Evolutionary conservation across 2,113 vertebrate species (phyloP).

Genomic region (Enhydra lutris): DNA sequence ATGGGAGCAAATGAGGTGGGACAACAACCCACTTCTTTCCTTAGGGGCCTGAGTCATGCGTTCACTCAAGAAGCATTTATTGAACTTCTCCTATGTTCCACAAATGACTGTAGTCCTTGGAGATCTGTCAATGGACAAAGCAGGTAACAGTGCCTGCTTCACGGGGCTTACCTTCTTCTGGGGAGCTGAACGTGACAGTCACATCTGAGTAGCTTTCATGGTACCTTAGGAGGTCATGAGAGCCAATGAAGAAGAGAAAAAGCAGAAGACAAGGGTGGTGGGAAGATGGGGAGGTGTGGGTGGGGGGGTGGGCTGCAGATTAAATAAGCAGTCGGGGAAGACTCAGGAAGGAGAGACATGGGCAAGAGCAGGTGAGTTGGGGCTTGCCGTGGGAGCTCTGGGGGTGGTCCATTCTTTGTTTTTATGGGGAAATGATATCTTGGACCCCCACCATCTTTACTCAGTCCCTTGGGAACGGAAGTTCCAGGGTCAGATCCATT

Average conservation of each 20-base stretch:
- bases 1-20: no score
- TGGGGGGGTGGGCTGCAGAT: background rate
- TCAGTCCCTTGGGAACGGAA: background rate
- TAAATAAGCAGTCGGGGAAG: background rate
- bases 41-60: background rate
- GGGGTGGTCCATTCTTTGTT: rapidly evolving
- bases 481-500: no score
- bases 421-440: background rate
- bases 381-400: background rate
- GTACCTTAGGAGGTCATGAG: rapidly evolving
- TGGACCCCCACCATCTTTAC: rapidly evolving
- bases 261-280: background rate
- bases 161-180: background rate
- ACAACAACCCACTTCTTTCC: background rate
- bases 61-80: background rate
- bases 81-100: background rate
- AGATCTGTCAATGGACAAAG: no score
- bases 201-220: background rate
- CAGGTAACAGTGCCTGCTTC: rapidly evolving
- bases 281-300: background rate
- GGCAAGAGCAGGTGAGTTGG: background rate
- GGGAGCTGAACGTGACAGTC: background rate
- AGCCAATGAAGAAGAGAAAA: background rate
- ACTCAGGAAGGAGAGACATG: background rate
- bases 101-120: background rate